phyloP scores from a whole-genome alignment of 2,888 invertebrate species.

The Schrankia costaestrigalis region DNA sequence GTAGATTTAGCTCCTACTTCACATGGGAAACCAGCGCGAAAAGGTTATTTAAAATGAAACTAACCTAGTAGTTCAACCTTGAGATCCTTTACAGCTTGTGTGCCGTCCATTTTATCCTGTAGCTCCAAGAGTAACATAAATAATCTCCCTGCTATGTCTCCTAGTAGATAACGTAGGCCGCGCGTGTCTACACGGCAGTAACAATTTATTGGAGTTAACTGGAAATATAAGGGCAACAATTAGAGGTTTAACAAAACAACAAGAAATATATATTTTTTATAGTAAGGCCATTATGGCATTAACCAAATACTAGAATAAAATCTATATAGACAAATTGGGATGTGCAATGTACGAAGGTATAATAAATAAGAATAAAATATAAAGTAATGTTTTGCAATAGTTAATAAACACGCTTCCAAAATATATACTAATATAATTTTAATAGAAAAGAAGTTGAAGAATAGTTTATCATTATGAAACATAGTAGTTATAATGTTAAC shows the following conservation, averaged over 20 bases:
- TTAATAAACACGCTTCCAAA: no score
- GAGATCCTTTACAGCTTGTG: slow-evolving; percentile 90
- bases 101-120: slow-evolving; percentile 88
- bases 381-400: no score
- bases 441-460: no score
- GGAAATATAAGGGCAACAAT: slow-evolving; percentile 14
- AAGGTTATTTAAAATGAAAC: slow-evolving; percentile 12
- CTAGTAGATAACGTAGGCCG: slow-evolving; percentile 94
- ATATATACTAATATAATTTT: no score
- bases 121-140: slow-evolving; percentile 97
- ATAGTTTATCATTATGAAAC: no score
- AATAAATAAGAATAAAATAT: no score
- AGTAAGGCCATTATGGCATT: background rate
- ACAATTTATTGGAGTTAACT: slow-evolving; percentile 96
- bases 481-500: background rate
- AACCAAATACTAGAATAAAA: no score
- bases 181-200: slow-evolving; percentile 96
- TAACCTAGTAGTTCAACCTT: slow-evolving; percentile 94
- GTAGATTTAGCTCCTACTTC: background rate
- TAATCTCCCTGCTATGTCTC: slow-evolving; percentile 96
- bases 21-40: background rate
- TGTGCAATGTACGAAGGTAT: no score
- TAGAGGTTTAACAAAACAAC: background rate
- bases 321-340: no score
- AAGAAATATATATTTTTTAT: slow-evolving; percentile 91